Evolutionary conservation across 92 coral and sea anemone species (phyloP), one percentile per base, ranked within the genome.

Genomic region (Paramuricea clavata): DNA sequence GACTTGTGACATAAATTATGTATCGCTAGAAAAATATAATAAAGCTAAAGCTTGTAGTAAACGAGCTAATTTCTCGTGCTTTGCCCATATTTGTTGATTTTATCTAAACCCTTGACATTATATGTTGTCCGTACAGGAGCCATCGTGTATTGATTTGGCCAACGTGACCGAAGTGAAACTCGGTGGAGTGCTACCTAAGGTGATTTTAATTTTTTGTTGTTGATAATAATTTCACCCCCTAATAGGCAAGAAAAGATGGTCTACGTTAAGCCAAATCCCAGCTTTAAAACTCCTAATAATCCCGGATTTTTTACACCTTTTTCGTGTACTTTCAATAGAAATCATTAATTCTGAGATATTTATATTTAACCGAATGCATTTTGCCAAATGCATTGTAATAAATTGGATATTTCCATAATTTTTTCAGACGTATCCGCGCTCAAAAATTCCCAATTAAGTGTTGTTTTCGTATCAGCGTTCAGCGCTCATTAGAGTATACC

Each of bases 1-100:
- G 82, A 76, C 82, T 76, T 76, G 82, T 54, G 44, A 50, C 44
- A 76, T 76, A 76, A 49, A 49, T 32, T 76, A 76, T 76, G 65
- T 49, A 76, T 43, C 32, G 28, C 82, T 23, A 65, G 49, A 12
- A 49, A 76, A 76, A 74, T 74, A 47, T 25, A 74, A 43, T 74
- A 33, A 16, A 30, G 30, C 16, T 25, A 22, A 50, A 49, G 4
- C 17, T 76, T 19, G 64, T 12, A n/a, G 68, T 25, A 32, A 78
- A 23, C 83, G 15, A 57, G 84, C 84, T 79, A 79, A 79, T 79
- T 79, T 59, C n/a, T 79, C 26, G 39, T 10, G 32, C 44, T 30
- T 44, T 36, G 49, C 1, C 32, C 52, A 35, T 44, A 36, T 39
- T 60, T 41, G 15, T 60, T 79, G 73, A 43, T 79, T 79, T 79